These are phyloP conservation scores for Rhabdornis inornatus DNA, from an alignment of 2,113 vertebrate species.

Conservation along the genomic window DNA sequence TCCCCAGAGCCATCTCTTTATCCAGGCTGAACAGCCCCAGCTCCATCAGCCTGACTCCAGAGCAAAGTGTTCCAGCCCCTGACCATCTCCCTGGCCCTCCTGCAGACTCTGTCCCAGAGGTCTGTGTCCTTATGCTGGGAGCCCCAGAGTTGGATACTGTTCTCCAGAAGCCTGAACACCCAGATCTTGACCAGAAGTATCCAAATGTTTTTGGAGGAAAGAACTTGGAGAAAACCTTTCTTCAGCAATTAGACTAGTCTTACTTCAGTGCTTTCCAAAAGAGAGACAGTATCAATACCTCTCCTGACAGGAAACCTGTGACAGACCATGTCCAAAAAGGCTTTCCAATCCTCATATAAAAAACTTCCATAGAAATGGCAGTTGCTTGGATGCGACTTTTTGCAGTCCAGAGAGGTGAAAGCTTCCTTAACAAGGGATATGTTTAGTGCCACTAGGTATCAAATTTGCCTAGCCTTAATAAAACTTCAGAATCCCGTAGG, in stretches of 20 bases:
- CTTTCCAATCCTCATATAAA: neutral
- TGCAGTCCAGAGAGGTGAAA: neutral
- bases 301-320: neutral
- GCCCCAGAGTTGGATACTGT: neutral
- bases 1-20: neutral
- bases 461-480: neutral
- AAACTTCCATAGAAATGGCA: neutral
- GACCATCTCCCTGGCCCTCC: neutral
- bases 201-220: neutral
- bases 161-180: neutral
- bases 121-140: neutral
- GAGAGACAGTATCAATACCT: neutral
- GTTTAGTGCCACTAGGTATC: neutral
- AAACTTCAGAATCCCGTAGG: neutral
- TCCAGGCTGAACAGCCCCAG: neutral
- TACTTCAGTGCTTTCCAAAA: neutral
- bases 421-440: neutral
- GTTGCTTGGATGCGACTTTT: neutral
- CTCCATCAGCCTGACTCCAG: neutral
- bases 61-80: neutral
- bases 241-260: neutral
- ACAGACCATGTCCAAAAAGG: neutral
- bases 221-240: neutral
- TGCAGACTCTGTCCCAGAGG: too few relatives aligned
- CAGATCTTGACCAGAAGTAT: neutral